Percentiles rank a stretch among this genome's conserved stretches.
Evolutionary conservation across 2,888 invertebrate genomes (phyloP).

Genomic region (Siphlonurus alternatus): DNA sequence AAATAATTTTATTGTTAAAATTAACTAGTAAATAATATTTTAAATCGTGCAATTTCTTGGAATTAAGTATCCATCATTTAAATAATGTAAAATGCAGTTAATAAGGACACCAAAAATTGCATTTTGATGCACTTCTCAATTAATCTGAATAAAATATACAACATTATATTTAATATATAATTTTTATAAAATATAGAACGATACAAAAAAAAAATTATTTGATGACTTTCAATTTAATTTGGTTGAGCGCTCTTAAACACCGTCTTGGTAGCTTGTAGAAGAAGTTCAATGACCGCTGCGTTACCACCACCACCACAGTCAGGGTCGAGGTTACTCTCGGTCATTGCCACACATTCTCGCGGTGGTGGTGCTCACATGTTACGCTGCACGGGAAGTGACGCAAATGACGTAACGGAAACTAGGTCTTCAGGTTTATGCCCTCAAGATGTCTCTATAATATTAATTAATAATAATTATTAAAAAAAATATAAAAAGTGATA

Average conservation of each 20-base stretch:
- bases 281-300: not conserved
- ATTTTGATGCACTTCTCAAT: no score
- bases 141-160: no score
- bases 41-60: no score
- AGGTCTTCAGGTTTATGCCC: conserved; percentile 3
- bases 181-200: not conserved
- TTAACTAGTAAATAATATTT: no score
- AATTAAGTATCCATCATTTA: no score
- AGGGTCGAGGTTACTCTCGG: conserved; percentile 2
- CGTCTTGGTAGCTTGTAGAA: no score
- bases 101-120: no score
- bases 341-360: not conserved
- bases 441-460: not conserved
- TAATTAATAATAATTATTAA: not conserved
- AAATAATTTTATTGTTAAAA: no score
- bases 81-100: no score
- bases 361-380: not conserved
- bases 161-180: no score
- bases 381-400: conserved; percentile 2
- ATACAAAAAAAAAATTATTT: not conserved
- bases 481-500: not conserved
- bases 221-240: not conserved
- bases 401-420: conserved; percentile 1
- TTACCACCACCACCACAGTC: not conserved
- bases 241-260: not conserved